These are phyloP conservation scores for Hyles lineata DNA, from an alignment of 2,888 invertebrate species.

Conservation along the genomic window DNA sequence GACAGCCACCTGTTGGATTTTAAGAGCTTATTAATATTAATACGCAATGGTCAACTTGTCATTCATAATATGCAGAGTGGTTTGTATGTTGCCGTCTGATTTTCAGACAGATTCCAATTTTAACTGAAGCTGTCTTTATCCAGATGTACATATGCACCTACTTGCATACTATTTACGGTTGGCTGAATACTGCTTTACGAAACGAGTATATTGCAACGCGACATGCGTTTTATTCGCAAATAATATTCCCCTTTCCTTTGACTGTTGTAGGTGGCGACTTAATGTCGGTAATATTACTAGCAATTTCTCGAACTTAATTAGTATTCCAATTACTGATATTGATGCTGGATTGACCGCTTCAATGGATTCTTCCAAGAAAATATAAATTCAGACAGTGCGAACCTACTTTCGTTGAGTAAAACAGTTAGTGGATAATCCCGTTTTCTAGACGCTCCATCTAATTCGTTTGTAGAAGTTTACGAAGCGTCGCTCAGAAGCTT, in stretches of 20 bases:
- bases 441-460: slow-evolving; percentile 62
- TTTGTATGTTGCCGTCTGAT: too few species aligned
- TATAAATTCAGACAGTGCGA: slow-evolving; percentile 14
- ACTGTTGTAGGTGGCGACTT: too few species aligned
- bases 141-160: too few species aligned
- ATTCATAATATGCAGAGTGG: too few species aligned
- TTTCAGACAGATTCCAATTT: too few species aligned
- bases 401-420: slow-evolving; percentile 28
- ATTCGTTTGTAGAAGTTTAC: slow-evolving; percentile 68
- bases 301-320: too few species aligned
- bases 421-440: slow-evolving; percentile 60
- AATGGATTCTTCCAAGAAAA: not conserved
- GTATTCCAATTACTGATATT: not conserved
- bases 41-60: too few species aligned
- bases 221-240: not conserved
- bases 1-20: too few species aligned
- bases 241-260: not conserved
- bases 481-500: slow-evolving; percentile 50
- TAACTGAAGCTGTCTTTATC: too few species aligned
- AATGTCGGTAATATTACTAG: too few species aligned
- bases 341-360: not conserved
- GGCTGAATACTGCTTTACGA: not conserved
- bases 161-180: too few species aligned
- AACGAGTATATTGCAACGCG: not conserved
- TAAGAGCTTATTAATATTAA: too few species aligned